Evolutionary conservation across 2,888 invertebrate species (phyloP), one percentile per base, ranked within the genome.

Genomic region (Gymnocheta viridis): DNA sequence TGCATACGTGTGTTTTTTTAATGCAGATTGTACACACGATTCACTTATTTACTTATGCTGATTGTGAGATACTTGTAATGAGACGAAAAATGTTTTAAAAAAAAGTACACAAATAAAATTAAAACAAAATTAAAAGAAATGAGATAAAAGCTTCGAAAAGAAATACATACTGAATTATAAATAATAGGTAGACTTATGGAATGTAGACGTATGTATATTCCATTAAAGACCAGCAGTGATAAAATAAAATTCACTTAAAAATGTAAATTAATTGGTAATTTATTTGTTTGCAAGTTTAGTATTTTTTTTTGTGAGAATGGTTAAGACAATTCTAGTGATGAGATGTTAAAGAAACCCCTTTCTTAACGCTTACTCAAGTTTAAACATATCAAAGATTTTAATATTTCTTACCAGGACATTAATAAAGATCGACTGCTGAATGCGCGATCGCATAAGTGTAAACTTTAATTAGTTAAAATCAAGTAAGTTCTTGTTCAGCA

Each of bases 21-120:
- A 17, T 41, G 35, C n/a, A 51, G 35, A 73, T 38, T 60, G 22
- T 32, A 64, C 12, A 69, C 19, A 49, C 19, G 41, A 38, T 60
- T 77, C 47, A 56, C 19, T 58, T 76, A 66, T 35, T 76, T 64
- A 17, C 54, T 35, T 56, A 66, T 66, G 44, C 72, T 80, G 79
- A 66, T 72, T 72, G 72, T 29, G 12, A 72, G 32, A 58, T 58
- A 47, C 24, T 64, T n/a, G 35, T 64, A 54, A n/a, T 66, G 41
- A 78, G 51, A 70, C 17, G 24, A 64, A 29, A 4, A 60, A 35
- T 12, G 9, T 22, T n/a, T n/a, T n/a, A n/a, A n/a, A 60, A 49
- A 56, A 24, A 44, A 24, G 19, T 1, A 62, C 9, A 56, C 7
- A 64, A 44, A 44, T 22, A 32, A 41, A 74, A 54, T 44, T 32